These are phyloP conservation scores for Eupithecia abbreviata DNA, from an alignment of 2,888 invertebrate species.

Conservation along the genomic window DNA sequence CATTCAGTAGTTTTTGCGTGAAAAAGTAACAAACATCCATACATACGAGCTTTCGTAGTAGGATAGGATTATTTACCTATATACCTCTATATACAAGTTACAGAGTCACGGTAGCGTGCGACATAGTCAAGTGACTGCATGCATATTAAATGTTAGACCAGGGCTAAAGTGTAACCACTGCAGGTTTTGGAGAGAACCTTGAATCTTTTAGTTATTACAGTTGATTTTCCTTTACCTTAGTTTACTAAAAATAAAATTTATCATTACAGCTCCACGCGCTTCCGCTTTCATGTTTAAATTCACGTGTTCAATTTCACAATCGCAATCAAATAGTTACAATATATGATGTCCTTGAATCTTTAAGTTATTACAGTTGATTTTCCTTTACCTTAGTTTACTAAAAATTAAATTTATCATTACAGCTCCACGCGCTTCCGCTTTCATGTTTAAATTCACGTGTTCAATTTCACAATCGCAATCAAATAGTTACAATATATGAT, in stretches of 20 bases:
- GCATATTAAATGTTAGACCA: background rate
- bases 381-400: background rate
- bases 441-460: background rate
- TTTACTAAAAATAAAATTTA: background rate
- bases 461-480: background rate
- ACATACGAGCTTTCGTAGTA: too few species aligned
- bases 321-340: constrained; percentile 5
- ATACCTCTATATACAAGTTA: background rate
- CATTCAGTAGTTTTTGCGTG: too few species aligned
- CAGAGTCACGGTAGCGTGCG: background rate
- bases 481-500: background rate
- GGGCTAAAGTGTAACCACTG: background rate
- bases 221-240: background rate
- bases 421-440: constrained; percentile 1
- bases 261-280: background rate
- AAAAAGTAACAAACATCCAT: too few species aligned
- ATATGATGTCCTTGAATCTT: background rate
- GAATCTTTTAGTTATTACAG: too few species aligned
- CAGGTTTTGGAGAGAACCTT: background rate
- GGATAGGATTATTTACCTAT: too few species aligned
- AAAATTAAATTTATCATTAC: background rate
- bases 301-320: background rate
- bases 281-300: constrained; percentile 2
- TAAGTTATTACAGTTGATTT: background rate
- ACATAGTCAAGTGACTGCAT: background rate